Evolutionary conservation across 2,888 invertebrate species (phyloP).

Genomic region (Lycocerus yunnanus): DNA sequence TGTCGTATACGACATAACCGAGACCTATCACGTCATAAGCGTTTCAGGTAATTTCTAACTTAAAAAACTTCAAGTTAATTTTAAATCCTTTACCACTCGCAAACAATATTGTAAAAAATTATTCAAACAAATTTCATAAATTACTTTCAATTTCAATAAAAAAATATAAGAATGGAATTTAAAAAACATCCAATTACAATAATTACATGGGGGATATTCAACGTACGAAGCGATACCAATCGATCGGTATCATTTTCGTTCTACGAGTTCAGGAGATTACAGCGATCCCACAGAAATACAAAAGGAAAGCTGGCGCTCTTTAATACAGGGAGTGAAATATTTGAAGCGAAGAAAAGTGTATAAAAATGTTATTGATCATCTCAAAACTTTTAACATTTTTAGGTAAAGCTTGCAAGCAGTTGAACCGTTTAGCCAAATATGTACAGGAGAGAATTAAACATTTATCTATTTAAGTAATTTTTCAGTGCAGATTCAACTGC

Average conservation of each 20-base stretch:
- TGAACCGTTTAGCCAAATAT: no score
- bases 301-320: not conserved
- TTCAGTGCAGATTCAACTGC: not conserved
- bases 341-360: not conserved
- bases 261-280: not conserved
- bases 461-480: no score
- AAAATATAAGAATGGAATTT: not conserved
- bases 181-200: not conserved
- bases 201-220: not conserved
- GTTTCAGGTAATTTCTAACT: not conserved
- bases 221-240: not conserved
- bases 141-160: not conserved
- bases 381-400: not conserved
- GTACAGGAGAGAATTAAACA: no score
- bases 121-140: not conserved
- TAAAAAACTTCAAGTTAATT: not conserved
- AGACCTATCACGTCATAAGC: not conserved
- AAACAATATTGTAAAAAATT: not conserved
- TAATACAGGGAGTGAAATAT: not conserved
- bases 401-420: no score
- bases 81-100: not conserved
- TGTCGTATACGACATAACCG: not conserved
- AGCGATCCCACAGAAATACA: not conserved
- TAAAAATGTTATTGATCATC: not conserved
- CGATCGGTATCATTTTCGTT: not conserved